phyloP scores from a whole-genome alignment of 2,888 invertebrate genomes.

The Phrixothrix hirtus region DNA sequence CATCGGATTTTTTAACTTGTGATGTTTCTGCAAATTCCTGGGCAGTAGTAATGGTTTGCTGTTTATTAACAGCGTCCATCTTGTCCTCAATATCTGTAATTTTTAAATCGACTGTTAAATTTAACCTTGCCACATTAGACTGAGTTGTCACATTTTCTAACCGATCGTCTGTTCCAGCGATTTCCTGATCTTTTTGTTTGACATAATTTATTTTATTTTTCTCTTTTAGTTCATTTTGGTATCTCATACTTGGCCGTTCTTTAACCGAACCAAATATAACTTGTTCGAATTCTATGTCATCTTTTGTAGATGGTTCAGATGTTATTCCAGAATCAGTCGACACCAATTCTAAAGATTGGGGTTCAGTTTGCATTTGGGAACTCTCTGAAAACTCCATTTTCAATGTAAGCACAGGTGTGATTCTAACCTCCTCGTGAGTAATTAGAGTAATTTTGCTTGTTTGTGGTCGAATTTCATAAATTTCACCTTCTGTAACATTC shows the following conservation, averaged over 20 bases:
- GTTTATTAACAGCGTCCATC: not conserved
- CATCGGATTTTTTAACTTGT: not conserved
- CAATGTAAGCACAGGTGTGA: conserved; percentile 68
- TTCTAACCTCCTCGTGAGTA: conserved; percentile 72
- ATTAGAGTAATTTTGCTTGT: conserved; percentile 66
- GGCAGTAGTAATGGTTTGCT: not conserved
- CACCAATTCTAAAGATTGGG: conserved; percentile 24
- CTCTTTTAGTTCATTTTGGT: conserved; percentile 4
- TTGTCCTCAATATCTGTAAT: conserved; percentile 29
- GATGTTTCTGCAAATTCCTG: not conserved
- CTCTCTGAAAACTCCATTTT: conserved; percentile 62
- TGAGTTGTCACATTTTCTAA: conserved; percentile 33
- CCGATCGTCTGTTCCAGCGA: conserved; percentile 15
- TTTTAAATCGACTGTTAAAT: conserved; percentile 53
- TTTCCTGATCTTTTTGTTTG: conserved; percentile 19
- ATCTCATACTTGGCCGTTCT: conserved; percentile 54
- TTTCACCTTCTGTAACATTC: too few species aligned
- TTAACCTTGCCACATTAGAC: conserved; percentile 45
- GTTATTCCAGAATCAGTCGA: conserved; percentile 29
- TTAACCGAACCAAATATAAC: conserved; percentile 68
- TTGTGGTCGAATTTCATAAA: too few species aligned
- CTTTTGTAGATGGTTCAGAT: conserved; percentile 15
- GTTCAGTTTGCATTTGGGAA: conserved; percentile 5
- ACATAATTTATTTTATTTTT: not conserved
- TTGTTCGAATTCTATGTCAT: conserved; percentile 56